phyloP scores from a whole-genome alignment of 1,140 invertebrate species.

The Whitmania pigra region DNA sequence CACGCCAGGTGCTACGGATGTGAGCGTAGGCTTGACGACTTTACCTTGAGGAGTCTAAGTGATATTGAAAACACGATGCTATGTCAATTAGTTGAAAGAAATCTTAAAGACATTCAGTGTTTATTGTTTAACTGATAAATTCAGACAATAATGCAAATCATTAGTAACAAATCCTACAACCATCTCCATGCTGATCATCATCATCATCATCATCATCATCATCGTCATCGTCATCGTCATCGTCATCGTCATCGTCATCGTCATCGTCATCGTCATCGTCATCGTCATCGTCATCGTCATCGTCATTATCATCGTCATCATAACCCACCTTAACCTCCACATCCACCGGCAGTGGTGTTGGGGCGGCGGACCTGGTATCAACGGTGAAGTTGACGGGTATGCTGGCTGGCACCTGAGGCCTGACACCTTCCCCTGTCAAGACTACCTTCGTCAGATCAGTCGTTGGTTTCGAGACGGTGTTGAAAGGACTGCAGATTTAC shows the following conservation, averaged over 20 bases:
- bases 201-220: too few relatives aligned
- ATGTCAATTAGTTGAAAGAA: too few relatives aligned
- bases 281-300: too few relatives aligned
- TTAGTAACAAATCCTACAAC: too few relatives aligned
- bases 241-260: too few relatives aligned
- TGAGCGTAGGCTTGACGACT: neutral
- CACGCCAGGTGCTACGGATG: neutral
- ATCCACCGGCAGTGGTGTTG: slow-evolving; percentile 63
- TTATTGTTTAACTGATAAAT: too few relatives aligned
- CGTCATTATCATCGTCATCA: too few relatives aligned
- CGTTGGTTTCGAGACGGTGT: slow-evolving; percentile 58
- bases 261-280: too few relatives aligned
- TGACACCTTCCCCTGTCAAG: slow-evolving; percentile 60
- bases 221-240: too few relatives aligned
- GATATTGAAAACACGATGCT: neutral
- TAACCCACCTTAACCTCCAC: slow-evolving; percentile 46
- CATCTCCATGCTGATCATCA: too few relatives aligned
- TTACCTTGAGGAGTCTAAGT: slow-evolving; percentile 4
- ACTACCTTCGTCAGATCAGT: slow-evolving; percentile 63
- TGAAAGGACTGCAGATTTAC: slow-evolving; percentile 54
- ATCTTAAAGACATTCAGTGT: too few relatives aligned
- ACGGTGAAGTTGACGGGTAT: slow-evolving; percentile 66
- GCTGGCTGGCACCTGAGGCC: slow-evolving; percentile 55
- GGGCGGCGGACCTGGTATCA: slow-evolving; percentile 67
- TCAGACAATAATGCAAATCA: too few relatives aligned